A percentile compares a stretch with the other conserved stretches of the same genome.
These are phyloP conservation scores for Amblyopsis hoosieri DNA, from an alignment of 2,797 vertebrate species.

Conservation along the genomic window DNA sequence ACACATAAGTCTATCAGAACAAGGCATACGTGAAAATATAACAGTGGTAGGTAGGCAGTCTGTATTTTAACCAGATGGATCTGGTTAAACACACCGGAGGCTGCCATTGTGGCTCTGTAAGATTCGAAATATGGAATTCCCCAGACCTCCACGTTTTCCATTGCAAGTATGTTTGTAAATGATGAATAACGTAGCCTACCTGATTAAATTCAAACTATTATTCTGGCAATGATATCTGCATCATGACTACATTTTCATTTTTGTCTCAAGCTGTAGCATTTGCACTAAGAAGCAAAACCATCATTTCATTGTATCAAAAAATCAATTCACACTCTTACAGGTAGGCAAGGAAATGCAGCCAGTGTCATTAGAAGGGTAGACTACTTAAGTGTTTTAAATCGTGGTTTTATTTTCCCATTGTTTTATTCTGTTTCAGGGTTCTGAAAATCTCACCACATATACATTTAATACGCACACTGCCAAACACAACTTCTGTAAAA, in stretches of 20 bases:
- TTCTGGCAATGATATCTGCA: no score
- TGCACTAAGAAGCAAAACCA: constrained; percentile 95
- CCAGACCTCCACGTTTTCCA: constrained; percentile 89
- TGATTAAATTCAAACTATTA: no score
- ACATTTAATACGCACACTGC: constrained; percentile 91
- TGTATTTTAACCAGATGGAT: constrained; percentile 74
- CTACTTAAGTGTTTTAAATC: background rate
- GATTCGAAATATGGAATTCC: constrained; percentile 89
- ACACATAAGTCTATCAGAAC: background rate
- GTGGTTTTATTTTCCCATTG: background rate
- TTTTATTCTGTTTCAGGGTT: constrained; percentile 76
- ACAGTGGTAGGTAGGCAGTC: background rate
- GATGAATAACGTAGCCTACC: no score
- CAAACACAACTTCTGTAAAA: constrained; percentile 94
- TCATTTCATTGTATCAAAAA: constrained; percentile 93
- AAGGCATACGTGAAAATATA: no score
- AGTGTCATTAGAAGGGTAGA: background rate
- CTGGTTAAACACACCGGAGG: constrained; percentile 89
- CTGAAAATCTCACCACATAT: constrained; percentile 87
- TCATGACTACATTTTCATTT: background rate
- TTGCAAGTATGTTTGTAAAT: constrained; percentile 85
- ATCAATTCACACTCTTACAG: constrained; percentile 87
- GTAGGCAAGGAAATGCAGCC: constrained; percentile 60
- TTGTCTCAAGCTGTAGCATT: constrained; percentile 87
- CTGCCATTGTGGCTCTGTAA: constrained; percentile 92